phyloP scores from a whole-genome alignment of 2,113 vertebrate genomes.

The Hystrix brachyura region DNA sequence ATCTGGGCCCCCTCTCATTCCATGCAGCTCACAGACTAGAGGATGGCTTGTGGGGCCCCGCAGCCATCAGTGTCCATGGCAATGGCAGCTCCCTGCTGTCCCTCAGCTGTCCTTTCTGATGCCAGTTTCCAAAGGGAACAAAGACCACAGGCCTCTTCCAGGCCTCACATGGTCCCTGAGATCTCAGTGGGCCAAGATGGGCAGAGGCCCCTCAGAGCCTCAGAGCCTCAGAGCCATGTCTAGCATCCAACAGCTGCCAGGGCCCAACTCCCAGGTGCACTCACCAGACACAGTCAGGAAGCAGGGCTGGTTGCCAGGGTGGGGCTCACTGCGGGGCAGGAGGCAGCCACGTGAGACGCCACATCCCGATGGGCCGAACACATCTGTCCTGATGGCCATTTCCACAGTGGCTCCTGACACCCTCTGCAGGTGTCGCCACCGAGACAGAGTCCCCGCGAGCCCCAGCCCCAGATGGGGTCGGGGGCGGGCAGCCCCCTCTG shows the following conservation, averaged over 20 bases:
- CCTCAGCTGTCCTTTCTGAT: background rate
- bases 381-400: no score
- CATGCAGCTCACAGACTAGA: background rate
- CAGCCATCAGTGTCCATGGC: background rate
- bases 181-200: background rate
- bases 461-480: rapidly evolving
- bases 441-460: rapidly evolving
- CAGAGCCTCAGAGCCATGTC: background rate
- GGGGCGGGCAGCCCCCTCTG: rapidly evolving
- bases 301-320: background rate
- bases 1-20: rapidly evolving
- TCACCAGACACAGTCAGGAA: background rate
- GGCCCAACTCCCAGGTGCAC: background rate
- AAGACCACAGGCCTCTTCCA: background rate
- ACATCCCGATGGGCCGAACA: rapidly evolving
- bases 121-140: background rate
- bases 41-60: background rate
- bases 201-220: background rate
- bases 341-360: background rate
- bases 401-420: background rate
- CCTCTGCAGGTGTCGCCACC: background rate
- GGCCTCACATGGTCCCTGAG: background rate
- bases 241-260: background rate
- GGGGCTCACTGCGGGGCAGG: background rate
- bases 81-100: background rate